These are phyloP conservation scores for Laspeyria flexula DNA, from an alignment of 2,888 invertebrate genomes.

Conservation along the genomic window DNA sequence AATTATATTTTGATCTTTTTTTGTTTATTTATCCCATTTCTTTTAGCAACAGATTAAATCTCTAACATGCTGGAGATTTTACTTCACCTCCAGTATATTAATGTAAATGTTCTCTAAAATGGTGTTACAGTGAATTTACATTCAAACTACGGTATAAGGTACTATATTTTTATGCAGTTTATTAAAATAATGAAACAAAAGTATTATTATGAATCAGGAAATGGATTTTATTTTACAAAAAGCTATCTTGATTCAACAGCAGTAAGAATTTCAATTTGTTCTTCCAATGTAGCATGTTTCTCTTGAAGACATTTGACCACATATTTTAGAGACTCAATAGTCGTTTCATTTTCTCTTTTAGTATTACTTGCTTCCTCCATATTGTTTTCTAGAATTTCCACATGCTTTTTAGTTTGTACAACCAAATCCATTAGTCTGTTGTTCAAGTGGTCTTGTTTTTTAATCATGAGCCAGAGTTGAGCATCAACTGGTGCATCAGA, in stretches of 20 bases:
- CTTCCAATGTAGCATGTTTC: conserved; percentile 76
- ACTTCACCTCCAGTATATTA: no score
- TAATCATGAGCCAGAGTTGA: conserved; percentile 71
- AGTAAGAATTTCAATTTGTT: conserved; percentile 78
- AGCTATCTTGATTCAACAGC: conserved; percentile 70
- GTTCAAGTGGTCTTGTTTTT: conserved; percentile 74
- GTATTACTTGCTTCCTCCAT: conserved; percentile 56
- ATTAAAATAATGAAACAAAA: no score
- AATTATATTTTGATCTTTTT: conserved; percentile 3
- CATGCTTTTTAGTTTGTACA: conserved; percentile 67
- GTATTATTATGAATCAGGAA: no score
- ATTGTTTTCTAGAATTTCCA: conserved; percentile 65
- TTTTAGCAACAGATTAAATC: no score
- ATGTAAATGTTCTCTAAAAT: no score
- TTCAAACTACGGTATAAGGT: no score
- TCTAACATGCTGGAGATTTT: no score
- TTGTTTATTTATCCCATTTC: not conserved
- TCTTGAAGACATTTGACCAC: conserved; percentile 78
- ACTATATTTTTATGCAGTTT: not conserved
- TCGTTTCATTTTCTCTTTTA: conserved; percentile 65
- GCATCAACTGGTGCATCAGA: conserved; percentile 65
- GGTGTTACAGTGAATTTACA: no score
- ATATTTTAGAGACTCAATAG: conserved; percentile 71
- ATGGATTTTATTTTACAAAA: not conserved
- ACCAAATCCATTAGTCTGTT: conserved; percentile 64